Evolutionary conservation across 2,888 invertebrate species (phyloP).

Genomic region (Celastrina argiolus): DNA sequence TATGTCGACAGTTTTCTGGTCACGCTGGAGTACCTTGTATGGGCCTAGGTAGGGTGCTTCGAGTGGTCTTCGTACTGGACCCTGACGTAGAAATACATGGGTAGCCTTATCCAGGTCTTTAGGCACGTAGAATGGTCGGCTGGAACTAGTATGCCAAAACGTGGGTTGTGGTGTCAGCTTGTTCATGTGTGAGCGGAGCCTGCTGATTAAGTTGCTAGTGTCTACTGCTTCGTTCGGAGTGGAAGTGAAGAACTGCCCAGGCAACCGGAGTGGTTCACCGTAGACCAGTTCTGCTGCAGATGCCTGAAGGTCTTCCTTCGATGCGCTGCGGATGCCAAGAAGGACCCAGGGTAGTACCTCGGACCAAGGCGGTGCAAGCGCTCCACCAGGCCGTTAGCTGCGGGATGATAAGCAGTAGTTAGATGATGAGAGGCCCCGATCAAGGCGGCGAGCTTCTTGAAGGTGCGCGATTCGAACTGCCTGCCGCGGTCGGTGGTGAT

Average conservation of each 20-base stretch:
- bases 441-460: constrained; percentile 31
- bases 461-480: constrained; percentile 39
- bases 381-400: constrained; percentile 23
- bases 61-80: constrained; percentile 20
- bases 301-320: constrained; percentile 22
- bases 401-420: constrained; percentile 33
- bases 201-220: background rate
- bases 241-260: constrained; percentile 35
- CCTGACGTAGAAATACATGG: constrained; percentile 26
- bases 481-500: constrained; percentile 51
- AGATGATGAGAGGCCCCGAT: constrained; percentile 26
- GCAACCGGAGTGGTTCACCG: constrained; percentile 36
- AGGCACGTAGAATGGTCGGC: constrained; percentile 24
- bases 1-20: constrained; percentile 20
- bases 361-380: constrained; percentile 31
- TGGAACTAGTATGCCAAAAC: constrained; percentile 23
- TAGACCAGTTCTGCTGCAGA: constrained; percentile 38
- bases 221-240: constrained; percentile 17
- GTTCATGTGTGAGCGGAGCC: constrained; percentile 16
- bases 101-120: constrained; percentile 2
- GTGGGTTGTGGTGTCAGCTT: constrained; percentile 22
- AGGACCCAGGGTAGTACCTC: constrained; percentile 28
- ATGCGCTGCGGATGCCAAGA: constrained; percentile 12
- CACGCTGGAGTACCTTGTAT: constrained; percentile 24
- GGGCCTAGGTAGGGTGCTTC: constrained; percentile 29